Conservation (phyloP, 2,888 invertebrate genomes). For the Emmelina monodactyla region DNA sequence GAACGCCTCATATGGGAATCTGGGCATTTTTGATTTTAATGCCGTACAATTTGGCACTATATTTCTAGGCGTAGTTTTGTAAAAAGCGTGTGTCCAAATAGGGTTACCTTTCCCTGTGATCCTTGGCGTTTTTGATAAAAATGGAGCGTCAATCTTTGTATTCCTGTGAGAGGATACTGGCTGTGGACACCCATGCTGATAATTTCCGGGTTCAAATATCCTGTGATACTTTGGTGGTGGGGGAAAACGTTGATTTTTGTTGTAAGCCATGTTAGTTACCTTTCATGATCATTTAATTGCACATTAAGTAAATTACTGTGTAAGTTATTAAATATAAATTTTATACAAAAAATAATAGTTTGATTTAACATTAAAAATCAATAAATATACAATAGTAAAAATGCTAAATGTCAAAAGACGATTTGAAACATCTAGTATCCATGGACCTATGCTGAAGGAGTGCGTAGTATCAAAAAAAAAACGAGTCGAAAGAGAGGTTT, state of each 20-base stretch:
- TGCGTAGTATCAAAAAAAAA: too few species aligned
- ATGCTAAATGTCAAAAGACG: too few species aligned
- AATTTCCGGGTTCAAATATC: conserved; percentile 42
- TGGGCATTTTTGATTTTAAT: conserved; percentile 32
- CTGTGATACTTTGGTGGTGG: conserved; percentile 22
- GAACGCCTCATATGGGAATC: conserved; percentile 40
- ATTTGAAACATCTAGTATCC: too few species aligned
- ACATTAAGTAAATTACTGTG: not conserved
- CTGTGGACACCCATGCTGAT: conserved; percentile 22
- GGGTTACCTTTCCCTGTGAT: conserved; percentile 17
- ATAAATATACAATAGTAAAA: too few species aligned
- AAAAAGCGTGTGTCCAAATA: conserved; percentile 39
- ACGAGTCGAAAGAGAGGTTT: too few species aligned
- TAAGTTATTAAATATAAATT: too few species aligned
- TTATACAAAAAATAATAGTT: too few species aligned
- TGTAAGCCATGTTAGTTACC: conserved; percentile 42
- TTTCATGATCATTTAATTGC: not conserved
- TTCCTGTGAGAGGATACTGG: conserved; percentile 10
- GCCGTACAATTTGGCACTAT: conserved; percentile 36
- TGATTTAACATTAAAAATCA: too few species aligned
- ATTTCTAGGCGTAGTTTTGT: conserved; percentile 19
- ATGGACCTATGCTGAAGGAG: too few species aligned
- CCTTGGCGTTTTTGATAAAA: conserved; percentile 33
- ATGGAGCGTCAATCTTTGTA: conserved; percentile 28
- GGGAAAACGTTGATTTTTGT: conserved; percentile 28